Conservation (phyloP, 1,140 invertebrate genomes). For the Drosophila albomicans region DNA sequence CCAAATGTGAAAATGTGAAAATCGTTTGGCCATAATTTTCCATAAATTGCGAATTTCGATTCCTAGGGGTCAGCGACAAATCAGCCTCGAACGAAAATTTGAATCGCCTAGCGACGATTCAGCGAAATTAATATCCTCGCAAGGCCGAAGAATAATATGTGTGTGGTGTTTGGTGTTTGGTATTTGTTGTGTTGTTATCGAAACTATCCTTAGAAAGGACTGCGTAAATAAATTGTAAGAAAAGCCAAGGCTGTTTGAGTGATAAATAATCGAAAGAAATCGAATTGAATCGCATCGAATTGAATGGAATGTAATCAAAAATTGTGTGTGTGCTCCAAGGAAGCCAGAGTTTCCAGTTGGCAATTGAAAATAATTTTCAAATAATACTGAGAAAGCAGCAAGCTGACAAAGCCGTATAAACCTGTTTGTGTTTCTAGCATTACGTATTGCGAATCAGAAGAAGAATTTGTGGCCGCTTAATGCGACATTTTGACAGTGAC, state of each 20-base stretch:
- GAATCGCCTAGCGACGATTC: constrained; percentile 49
- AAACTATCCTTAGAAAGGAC: constrained; percentile 25
- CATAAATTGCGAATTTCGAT: constrained; percentile 45
- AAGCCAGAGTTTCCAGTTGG: not conserved
- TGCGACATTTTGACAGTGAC: constrained; percentile 54
- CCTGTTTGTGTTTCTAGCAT: constrained; percentile 13
- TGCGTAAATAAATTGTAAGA: constrained; percentile 27
- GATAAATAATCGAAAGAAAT: constrained; percentile 35
- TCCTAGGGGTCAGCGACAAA: constrained; percentile 46
- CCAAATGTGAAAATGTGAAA: constrained; percentile 52
- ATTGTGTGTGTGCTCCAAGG: constrained; percentile 1
- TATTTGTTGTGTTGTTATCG: constrained; percentile 2
- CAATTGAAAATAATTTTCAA: constrained; percentile 31
- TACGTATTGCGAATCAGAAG: constrained; percentile 7
- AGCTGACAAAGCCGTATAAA: constrained; percentile 26
- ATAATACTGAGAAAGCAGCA: constrained; percentile 1
- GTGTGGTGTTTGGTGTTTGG: not conserved
- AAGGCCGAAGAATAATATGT: constrained; percentile 4
- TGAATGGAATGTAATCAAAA: not conserved
- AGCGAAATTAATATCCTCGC: constrained; percentile 48
- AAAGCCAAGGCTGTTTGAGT: constrained; percentile 32
- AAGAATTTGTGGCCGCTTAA: constrained; percentile 19
- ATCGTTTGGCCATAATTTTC: constrained; percentile 57
- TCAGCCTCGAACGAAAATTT: constrained; percentile 39
- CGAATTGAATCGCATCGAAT: not conserved